These are phyloP conservation scores for Rhincodon typus DNA, from an alignment of 2,797 vertebrate genomes.

Conservation along the genomic window DNA sequence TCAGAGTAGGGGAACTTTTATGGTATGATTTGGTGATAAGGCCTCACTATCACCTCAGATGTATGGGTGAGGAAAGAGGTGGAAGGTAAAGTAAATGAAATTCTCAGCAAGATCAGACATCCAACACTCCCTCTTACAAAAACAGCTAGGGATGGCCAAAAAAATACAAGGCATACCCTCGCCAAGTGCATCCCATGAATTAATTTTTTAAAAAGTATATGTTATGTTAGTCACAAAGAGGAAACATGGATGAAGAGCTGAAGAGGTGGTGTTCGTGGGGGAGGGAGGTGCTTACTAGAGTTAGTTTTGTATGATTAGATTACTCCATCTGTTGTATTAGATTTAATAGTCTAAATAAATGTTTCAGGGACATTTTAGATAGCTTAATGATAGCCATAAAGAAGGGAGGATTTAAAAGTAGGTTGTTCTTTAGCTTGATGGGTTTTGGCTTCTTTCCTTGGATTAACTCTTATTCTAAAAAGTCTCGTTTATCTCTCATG, in stretches of 20 bases:
- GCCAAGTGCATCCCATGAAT: not conserved
- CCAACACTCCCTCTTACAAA: not conserved
- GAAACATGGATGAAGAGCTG: not conserved
- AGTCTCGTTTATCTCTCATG: not conserved
- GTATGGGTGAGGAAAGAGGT: not conserved
- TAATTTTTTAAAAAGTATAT: not conserved
- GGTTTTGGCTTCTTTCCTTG: not conserved
- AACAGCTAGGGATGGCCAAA: not conserved
- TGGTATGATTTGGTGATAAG: not conserved
- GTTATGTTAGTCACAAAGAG: not conserved
- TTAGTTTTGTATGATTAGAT: not conserved
- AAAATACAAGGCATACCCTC: not conserved
- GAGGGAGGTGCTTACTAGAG: not conserved
- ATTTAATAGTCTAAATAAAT: slow-evolving; percentile 8
- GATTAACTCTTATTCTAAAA: not conserved
- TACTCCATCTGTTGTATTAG: not conserved
- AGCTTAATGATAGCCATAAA: not conserved
- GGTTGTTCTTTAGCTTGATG: not conserved
- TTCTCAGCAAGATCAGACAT: not conserved
- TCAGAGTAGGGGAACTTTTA: not conserved
- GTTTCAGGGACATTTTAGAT: not conserved
- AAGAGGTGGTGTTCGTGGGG: not conserved
- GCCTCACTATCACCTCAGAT: not conserved
- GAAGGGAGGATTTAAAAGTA: slow-evolving; percentile 3
- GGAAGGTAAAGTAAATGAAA: not conserved